These are phyloP conservation scores for Indri indri DNA, from an alignment of 2,113 vertebrate genomes.

Conservation along the genomic window DNA sequence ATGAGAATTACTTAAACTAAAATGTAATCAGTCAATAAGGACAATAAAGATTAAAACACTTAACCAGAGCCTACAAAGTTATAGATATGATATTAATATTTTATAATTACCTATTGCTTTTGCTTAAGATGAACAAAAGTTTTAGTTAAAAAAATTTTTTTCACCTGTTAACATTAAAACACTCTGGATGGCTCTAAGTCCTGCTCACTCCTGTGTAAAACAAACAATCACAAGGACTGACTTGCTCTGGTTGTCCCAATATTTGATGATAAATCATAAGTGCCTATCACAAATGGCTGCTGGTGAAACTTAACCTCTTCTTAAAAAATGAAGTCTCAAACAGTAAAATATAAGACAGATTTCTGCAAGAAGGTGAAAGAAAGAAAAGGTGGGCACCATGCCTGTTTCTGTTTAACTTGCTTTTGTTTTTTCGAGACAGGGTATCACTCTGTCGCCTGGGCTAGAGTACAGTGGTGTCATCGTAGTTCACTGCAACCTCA, in stretches of 20 bases:
- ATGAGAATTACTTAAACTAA: conserved; percentile 45
- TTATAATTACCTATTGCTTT: background rate
- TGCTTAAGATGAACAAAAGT: background rate
- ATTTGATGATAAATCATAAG: background rate
- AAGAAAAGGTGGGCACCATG: background rate
- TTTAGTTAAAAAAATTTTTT: background rate
- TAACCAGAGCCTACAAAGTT: background rate
- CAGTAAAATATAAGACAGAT: background rate
- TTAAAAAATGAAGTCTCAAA: conserved; percentile 2
- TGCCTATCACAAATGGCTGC: background rate
- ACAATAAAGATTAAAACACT: conserved; percentile 17
- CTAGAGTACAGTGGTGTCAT: too few species aligned
- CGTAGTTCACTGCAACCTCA: too few species aligned
- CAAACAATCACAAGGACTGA: background rate
- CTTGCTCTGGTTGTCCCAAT: background rate
- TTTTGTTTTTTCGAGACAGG: background rate
- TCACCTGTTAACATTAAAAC: background rate
- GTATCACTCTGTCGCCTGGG: too few species aligned
- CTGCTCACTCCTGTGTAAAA: background rate
- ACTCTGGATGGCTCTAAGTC: background rate
- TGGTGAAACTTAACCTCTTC: conserved; percentile 19
- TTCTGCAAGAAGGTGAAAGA: background rate
- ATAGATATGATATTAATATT: background rate
- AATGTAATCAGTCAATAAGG: background rate
- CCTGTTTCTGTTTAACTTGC: background rate